These are phyloP conservation scores for Chaitophorus viminalis DNA, from an alignment of 2,888 invertebrate species.

Conservation along the genomic window DNA sequence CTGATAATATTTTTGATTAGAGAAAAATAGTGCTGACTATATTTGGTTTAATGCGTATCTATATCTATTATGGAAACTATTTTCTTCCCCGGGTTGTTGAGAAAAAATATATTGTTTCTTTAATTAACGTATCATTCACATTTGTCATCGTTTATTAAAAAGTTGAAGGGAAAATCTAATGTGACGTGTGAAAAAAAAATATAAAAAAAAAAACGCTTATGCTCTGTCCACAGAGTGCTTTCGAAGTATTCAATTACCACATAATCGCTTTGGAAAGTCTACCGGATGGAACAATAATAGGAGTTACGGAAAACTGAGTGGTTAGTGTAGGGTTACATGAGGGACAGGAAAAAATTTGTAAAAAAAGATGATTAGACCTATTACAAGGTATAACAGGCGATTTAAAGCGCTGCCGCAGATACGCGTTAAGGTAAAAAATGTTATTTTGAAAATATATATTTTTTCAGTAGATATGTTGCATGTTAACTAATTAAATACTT, in stretches of 20 bases:
- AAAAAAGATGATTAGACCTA: slow-evolving; percentile 5
- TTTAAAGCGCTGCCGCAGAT: slow-evolving; percentile 11
- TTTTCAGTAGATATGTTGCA: not conserved
- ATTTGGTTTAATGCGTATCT: too few relatives aligned
- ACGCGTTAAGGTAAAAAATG: not conserved
- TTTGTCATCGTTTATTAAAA: slow-evolving; percentile 21
- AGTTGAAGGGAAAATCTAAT: slow-evolving; percentile 1
- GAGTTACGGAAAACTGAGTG: slow-evolving; percentile 35
- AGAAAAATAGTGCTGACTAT: not conserved
- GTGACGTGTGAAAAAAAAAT: slow-evolving; percentile 27
- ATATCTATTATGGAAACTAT: not conserved
- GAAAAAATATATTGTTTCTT: not conserved
- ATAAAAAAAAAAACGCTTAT: slow-evolving; percentile 20
- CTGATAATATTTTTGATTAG: not conserved
- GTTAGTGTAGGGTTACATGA: slow-evolving; percentile 42
- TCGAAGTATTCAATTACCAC: slow-evolving; percentile 48
- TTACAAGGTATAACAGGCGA: slow-evolving; percentile 8
- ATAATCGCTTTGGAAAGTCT: slow-evolving; percentile 51
- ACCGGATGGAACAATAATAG: slow-evolving; percentile 7
- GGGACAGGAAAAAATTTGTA: slow-evolving; percentile 11
- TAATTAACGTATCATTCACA: slow-evolving; percentile 1
- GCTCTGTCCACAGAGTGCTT: not conserved
- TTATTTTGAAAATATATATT: too few relatives aligned
- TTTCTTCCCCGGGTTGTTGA: not conserved
- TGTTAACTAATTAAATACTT: too few relatives aligned